Evolutionary conservation across 1,140 invertebrate genomes (phyloP), one percentile per base, ranked within the genome.

Genomic region (Palaemon carinicauda): DNA sequence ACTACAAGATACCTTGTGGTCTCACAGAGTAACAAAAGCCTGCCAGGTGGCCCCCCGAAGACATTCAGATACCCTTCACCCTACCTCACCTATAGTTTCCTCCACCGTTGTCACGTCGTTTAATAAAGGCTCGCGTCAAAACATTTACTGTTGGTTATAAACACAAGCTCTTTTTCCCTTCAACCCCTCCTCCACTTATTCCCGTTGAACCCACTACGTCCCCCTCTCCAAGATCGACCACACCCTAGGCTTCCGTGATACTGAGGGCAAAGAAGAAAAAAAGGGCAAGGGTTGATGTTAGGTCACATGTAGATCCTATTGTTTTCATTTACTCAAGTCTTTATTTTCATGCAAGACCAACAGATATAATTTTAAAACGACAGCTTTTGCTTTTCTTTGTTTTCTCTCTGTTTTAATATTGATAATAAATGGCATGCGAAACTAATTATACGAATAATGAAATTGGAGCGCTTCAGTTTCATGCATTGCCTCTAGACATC

Each of bases 71-170:
- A 19, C 31, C 74, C 41, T 50, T 33, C 50, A 10, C 41, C 41
- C 74, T 27, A 15, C 27, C 41, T n/a, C 14, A 24, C 74, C 41
- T 77, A 77, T 77, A 51, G 74, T 77, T 77, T 21, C 31, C 33
- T 52, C n/a, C 21, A 7, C 74, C 31, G 74, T 77, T 77, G 74
- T 77, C 74, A 77, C 74, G 41, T 51, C 41, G 41, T 77, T 51
- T 21, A 51, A 77, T 51, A 77, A 51, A 77, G 41, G 74, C 50
- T 21, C n/a, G 27, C 50, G 41, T 77, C 74, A 77, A 77, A 77
- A 77, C 74, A 77, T 77, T 77, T 77, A 77, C 74, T n/a, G 31
- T 52, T 51, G 17, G n/a, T n/a, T 77, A 77, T 77, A 77, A 77
- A 77, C 74, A 77, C 31, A 77, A 24, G 19, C 19, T 12, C 19